phyloP scores from a whole-genome alignment of 2,888 invertebrate species.

The Gerris lacustris region DNA sequence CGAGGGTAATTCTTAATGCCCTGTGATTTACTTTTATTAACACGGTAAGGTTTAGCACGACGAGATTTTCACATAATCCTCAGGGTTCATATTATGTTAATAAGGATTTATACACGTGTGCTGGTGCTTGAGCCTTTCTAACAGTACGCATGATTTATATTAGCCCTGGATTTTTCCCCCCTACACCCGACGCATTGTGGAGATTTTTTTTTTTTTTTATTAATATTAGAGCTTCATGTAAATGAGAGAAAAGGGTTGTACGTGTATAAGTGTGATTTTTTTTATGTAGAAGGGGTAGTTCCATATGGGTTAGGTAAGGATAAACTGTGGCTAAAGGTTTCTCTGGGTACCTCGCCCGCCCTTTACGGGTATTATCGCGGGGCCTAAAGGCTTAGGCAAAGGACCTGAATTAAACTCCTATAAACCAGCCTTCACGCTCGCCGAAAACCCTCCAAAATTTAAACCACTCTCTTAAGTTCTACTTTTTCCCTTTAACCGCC shows the following conservation, averaged over 20 bases:
- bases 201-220: not conserved
- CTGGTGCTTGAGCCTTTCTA: too few relatives aligned
- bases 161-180: too few relatives aligned
- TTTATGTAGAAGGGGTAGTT: not conserved
- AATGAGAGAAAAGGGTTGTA: not conserved
- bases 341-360: not conserved
- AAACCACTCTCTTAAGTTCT: not conserved
- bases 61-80: too few relatives aligned
- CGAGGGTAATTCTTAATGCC: too few relatives aligned
- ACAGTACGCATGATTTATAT: too few relatives aligned
- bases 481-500: not conserved
- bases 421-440: not conserved
- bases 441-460: not conserved
- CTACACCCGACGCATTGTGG: too few relatives aligned
- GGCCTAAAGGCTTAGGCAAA: not conserved
- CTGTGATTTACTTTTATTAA: too few relatives aligned
- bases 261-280: not conserved
- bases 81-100: too few relatives aligned
- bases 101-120: too few relatives aligned
- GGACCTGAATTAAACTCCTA: constrained; percentile 5
- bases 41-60: too few relatives aligned
- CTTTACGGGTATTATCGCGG: not conserved
- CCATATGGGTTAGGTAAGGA: not conserved
- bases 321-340: too few relatives aligned
- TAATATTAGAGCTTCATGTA: not conserved